phyloP scores from a whole-genome alignment of 2,888 invertebrate genomes.

The Candidula unifasciata region DNA sequence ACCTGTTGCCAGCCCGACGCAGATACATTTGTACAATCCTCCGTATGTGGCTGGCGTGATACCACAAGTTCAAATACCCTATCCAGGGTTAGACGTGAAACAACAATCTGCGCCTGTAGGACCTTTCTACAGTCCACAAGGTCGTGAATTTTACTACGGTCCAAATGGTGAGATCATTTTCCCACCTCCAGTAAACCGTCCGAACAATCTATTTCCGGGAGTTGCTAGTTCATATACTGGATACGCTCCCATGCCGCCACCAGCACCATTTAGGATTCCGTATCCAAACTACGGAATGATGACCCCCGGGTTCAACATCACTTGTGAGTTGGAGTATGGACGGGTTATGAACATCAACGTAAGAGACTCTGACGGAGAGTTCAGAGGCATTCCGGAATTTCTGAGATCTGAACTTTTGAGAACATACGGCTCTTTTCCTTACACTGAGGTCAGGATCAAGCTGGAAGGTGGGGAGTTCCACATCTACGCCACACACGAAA shows the following conservation, averaged over 20 bases:
- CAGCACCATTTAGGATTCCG: not conserved
- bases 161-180: constrained; percentile 50
- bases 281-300: constrained; percentile 22
- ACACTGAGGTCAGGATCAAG: constrained; percentile 54
- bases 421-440: constrained; percentile 55
- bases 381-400: constrained; percentile 55
- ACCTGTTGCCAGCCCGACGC: constrained; percentile 38
- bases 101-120: constrained; percentile 27
- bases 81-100: constrained; percentile 1
- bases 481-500: constrained; percentile 55
- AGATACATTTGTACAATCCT: constrained; percentile 7
- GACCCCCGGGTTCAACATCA: constrained; percentile 27
- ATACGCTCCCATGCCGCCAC: not conserved
- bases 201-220: constrained; percentile 47
- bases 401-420: constrained; percentile 54
- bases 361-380: constrained; percentile 48
- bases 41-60: constrained; percentile 22
- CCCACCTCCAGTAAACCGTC: constrained; percentile 18
- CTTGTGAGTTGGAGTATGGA: constrained; percentile 54
- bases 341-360: constrained; percentile 55
- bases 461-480: constrained; percentile 55
- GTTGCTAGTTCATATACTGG: constrained; percentile 44
- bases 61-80: not conserved
- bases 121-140: constrained; percentile 15
- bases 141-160: constrained; percentile 48